Evolutionary conservation across 2,888 invertebrate genomes (phyloP).

Genomic region (Tortrix viridana): DNA sequence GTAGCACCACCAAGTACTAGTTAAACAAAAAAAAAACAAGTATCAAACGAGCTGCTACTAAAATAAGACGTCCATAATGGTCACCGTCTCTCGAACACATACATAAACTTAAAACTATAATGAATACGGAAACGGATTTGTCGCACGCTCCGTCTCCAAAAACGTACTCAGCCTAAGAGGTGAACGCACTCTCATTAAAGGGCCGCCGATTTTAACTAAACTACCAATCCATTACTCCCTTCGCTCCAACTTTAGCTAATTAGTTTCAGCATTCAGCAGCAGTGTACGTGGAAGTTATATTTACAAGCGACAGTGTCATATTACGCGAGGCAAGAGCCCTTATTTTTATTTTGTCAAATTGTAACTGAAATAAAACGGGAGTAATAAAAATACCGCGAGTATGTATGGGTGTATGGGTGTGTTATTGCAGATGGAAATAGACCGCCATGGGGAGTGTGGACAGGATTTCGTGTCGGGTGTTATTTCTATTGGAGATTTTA

Average conservation of each 20-base stretch:
- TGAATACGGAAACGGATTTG: constrained; percentile 71
- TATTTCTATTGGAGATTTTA: constrained; percentile 34
- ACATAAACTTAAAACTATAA: constrained; percentile 30
- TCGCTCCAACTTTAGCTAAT: neutral
- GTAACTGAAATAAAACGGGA: constrained; percentile 82
- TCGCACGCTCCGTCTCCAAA: constrained; percentile 66
- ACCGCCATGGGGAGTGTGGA: constrained; percentile 43
- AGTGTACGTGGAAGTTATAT: constrained; percentile 63
- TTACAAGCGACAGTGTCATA: constrained; percentile 54
- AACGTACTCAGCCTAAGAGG: constrained; percentile 68
- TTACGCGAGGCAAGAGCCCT: constrained; percentile 54
- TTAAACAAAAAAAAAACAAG: neutral
- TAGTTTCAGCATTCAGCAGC: constrained; percentile 6
- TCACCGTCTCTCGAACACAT: constrained; percentile 24
- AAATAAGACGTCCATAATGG: constrained; percentile 8
- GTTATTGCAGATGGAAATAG: constrained; percentile 81
- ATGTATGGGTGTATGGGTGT: constrained; percentile 65
- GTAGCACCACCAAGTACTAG: neutral
- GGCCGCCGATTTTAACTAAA: constrained; percentile 65
- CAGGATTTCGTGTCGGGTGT: constrained; percentile 42
- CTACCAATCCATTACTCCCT: constrained; percentile 53
- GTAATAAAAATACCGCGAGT: constrained; percentile 82
- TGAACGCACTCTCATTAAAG: constrained; percentile 81
- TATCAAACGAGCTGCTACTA: neutral
- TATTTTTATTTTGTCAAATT: constrained; percentile 84